Conservation (phyloP, 2,888 invertebrate species). For the Papilio elwesi region DNA sequence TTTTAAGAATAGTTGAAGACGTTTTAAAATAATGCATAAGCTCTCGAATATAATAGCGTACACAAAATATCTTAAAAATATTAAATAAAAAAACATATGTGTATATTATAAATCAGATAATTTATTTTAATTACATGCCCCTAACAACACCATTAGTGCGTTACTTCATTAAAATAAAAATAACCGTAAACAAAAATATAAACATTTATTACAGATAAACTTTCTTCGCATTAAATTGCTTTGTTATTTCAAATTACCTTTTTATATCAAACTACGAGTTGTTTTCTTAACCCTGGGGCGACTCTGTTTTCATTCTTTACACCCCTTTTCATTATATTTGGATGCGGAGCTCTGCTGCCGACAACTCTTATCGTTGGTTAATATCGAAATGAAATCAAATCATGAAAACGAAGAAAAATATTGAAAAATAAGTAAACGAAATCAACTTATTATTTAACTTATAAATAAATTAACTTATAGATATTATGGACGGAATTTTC, state of each 20-base stretch:
- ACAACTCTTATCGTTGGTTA: constrained; percentile 18
- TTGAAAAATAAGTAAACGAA: no score
- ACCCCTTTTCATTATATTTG: constrained; percentile 26
- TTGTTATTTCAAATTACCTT: neutral
- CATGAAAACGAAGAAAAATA: neutral
- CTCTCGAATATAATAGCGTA: neutral
- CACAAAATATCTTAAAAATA: neutral
- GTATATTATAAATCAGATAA: no score
- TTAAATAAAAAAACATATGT: neutral
- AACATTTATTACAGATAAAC: neutral
- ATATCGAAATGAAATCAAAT: constrained; percentile 9
- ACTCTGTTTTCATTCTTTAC: constrained; percentile 15
- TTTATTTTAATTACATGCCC: no score
- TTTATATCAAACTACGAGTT: constrained; percentile 1
- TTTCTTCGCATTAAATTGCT: neutral
- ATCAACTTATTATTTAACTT: no score
- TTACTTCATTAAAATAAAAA: no score
- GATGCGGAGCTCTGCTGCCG: constrained; percentile 20
- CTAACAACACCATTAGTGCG: no score
- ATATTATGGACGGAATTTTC: no score
- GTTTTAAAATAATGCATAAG: neutral
- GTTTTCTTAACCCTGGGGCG: constrained; percentile 17
- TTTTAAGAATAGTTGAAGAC: neutral
- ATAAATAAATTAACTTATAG: no score
- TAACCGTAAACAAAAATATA: neutral